These are phyloP conservation scores for Autographa pulchrina DNA, from an alignment of 2,888 invertebrate genomes.

Conservation along the genomic window DNA sequence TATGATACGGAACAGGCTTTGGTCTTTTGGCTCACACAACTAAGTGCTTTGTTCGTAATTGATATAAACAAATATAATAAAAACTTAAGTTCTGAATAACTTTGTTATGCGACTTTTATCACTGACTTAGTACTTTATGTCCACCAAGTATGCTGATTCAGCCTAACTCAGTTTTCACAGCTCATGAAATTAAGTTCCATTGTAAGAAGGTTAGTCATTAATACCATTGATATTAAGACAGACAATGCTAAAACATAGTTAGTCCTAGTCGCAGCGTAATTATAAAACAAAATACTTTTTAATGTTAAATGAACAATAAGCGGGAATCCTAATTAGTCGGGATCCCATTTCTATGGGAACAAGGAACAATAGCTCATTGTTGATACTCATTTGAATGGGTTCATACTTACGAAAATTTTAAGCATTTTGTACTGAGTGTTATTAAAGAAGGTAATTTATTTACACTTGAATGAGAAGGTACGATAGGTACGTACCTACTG, in stretches of 20 bases:
- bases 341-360: slow-evolving; percentile 51
- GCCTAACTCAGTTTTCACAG: background rate
- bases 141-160: background rate
- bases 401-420: slow-evolving; percentile 47
- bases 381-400: slow-evolving; percentile 54
- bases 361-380: slow-evolving; percentile 57
- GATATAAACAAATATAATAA: too few species aligned
- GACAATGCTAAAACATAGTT: background rate
- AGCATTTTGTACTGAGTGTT: slow-evolving; percentile 42
- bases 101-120: too few species aligned
- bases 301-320: slow-evolving; percentile 48
- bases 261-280: slow-evolving; percentile 15
- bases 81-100: too few species aligned
- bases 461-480: slow-evolving; percentile 5
- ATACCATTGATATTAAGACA: background rate
- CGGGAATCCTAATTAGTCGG: slow-evolving; percentile 49
- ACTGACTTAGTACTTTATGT: too few species aligned
- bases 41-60: too few species aligned
- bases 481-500: too few species aligned
- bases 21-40: too few species aligned
- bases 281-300: slow-evolving; percentile 33
- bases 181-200: background rate
- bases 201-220: background rate
- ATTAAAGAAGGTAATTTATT: slow-evolving; percentile 33
- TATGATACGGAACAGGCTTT: too few species aligned